Evolutionary conservation across 2,888 invertebrate genomes (phyloP).

Genomic region (Brachynemurus nebulosus): DNA sequence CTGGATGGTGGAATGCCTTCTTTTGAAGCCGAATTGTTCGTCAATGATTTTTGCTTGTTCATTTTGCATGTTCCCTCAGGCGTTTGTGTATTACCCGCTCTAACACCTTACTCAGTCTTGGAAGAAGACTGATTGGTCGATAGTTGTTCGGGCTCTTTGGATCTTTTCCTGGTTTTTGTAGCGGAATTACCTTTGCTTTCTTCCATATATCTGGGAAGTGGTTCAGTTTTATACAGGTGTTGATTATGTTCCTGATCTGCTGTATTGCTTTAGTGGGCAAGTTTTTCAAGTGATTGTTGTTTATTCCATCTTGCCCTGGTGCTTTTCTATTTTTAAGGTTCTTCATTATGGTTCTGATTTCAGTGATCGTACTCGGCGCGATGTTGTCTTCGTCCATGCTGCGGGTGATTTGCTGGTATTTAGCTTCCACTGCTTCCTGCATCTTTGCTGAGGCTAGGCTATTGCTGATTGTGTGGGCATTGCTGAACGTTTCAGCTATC

Average conservation of each 20-base stretch:
- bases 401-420: no score
- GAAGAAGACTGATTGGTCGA: neutral
- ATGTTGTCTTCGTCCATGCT: no score
- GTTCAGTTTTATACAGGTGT: neutral
- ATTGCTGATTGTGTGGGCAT: no score
- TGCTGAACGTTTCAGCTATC: no score
- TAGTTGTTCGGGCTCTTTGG: neutral
- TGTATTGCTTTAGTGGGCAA: neutral
- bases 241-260: neutral
- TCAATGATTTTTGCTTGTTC: neutral
- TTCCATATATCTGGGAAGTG: neutral
- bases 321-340: neutral
- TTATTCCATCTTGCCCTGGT: neutral
- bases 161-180: neutral
- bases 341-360: neutral
- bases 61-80: constrained; percentile 1
- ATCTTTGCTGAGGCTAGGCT: no score
- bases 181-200: neutral
- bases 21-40: neutral
- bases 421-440: no score
- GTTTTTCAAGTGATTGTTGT: neutral
- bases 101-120: neutral
- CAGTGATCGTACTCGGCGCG: no score
- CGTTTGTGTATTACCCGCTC: neutral
- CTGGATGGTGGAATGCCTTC: neutral